Evolutionary conservation across 2,113 vertebrate species (phyloP).

Genomic region (Ictalurus punctatus): DNA sequence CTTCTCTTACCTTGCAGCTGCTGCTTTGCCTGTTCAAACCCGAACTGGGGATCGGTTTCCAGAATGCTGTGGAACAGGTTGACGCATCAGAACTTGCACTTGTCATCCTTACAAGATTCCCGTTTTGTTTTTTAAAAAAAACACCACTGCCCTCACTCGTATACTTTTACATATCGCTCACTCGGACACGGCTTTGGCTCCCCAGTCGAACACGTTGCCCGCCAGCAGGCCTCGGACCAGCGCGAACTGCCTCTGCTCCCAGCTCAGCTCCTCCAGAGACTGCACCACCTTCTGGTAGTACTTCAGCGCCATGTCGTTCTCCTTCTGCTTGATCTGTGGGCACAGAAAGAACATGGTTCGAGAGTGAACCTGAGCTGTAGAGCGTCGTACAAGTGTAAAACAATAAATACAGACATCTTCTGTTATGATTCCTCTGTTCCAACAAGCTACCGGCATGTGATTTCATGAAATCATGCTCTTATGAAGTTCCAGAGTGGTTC

Average conservation of each 20-base stretch:
- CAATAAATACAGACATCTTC: neutral
- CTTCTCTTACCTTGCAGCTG: slow-evolving; percentile 88
- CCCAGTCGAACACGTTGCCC: slow-evolving; percentile 98
- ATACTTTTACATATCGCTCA: slow-evolving; percentile 70
- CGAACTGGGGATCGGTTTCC: slow-evolving; percentile 91
- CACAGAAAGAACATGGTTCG: neutral
- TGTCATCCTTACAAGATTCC: neutral
- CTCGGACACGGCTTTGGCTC: slow-evolving; percentile 96
- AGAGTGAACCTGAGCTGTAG: neutral
- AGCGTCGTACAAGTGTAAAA: neutral
- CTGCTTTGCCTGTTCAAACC: slow-evolving; percentile 92
- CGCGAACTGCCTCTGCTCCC: slow-evolving; percentile 93
- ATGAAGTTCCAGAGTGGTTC: too few relatives aligned
- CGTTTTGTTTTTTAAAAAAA: neutral
- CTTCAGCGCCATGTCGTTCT: slow-evolving; percentile 89
- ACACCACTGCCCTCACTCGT: neutral
- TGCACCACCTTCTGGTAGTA: slow-evolving; percentile 84
- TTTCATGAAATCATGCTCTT: too few relatives aligned
- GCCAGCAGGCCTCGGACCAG: slow-evolving; percentile 92
- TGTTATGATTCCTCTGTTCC: too few relatives aligned
- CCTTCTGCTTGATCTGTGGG: slow-evolving; percentile 88
- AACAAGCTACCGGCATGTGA: too few relatives aligned
- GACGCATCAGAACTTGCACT: neutral
- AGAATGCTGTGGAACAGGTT: slow-evolving; percentile 78
- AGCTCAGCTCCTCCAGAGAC: slow-evolving; percentile 84